Conservation (phyloP, 2,113 vertebrate genomes). For the Falco punctatus region DNA sequence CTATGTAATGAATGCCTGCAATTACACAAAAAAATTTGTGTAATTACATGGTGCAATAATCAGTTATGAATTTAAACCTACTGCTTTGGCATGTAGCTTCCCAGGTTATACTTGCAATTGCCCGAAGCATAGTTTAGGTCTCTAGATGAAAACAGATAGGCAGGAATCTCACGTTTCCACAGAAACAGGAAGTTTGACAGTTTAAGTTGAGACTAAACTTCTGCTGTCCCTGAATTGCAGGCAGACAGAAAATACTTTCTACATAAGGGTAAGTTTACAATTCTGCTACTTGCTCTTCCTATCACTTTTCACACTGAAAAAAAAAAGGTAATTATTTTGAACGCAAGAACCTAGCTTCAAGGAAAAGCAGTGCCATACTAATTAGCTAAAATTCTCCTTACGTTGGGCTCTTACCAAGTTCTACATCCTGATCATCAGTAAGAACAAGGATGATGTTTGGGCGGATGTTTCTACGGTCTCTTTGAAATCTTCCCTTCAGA, state of each 20-base stretch:
- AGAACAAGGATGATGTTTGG: constrained; percentile 97
- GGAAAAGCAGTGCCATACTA: not conserved
- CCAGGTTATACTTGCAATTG: not conserved
- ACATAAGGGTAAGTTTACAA: not conserved
- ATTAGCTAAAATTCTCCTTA: not conserved
- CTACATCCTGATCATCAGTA: constrained; percentile 95
- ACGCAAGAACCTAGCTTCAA: not conserved
- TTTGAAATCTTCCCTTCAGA: constrained; percentile 90
- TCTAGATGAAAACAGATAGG: not conserved
- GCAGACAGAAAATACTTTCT: not conserved
- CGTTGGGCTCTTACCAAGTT: constrained; percentile 84
- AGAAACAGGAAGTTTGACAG: not conserved
- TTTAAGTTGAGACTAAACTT: not conserved
- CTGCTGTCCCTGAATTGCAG: not conserved
- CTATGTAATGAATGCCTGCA: not conserved
- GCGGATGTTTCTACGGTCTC: constrained; percentile 94
- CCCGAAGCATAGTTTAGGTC: not conserved
- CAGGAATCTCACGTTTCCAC: not conserved
- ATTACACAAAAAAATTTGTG: not conserved
- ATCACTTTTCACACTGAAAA: not conserved
- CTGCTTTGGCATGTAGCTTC: not conserved
- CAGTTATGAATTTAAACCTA: not conserved
- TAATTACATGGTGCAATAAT: not conserved
- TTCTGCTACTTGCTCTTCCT: not conserved
- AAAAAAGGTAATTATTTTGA: not conserved